Evolutionary conservation across 2,797 vertebrate genomes (phyloP), one percentile per base, ranked within the genome.

Genomic region (Cercopithecus diana): DNA sequence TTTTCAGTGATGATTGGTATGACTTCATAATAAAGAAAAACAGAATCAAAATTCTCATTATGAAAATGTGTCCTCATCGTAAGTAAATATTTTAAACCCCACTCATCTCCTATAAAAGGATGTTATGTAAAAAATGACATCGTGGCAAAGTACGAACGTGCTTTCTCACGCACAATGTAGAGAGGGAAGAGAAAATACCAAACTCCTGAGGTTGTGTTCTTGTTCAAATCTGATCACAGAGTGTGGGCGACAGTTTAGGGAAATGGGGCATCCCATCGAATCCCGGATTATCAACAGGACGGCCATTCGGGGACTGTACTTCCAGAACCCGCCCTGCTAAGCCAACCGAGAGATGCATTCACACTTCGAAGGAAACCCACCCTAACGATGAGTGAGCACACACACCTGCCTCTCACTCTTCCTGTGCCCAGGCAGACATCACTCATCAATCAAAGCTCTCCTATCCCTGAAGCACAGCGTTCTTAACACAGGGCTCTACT

Each of bases 331-430:
- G 39, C 10, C 6, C 80, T 43, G 30, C 55, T 5, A 11, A 55
- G 41, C 9, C 1, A 0, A 36, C 77, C 17, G 50, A 45, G 76
- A 67, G 26, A 24, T 13, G 2, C n/a, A 1, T n/a, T 17, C 28
- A 15, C n/a, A 3, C 20, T 22, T 11, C 1, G 43, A 30, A 50
- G 72, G 28, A 15, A 12, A 26, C 26, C 26, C 5, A 7, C 91
- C 5, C 39, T 26, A 6, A 8, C 7, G 4, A 4, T 19, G 15
- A 19, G 15, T 19, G 8, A 28, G 1, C 43, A 5, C 26, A 26
- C 3, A 50, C 12, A 1, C 2, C 0, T 28, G 28, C 43, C 15
- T 19, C 28, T 1, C 17, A 2, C 43, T 26, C 3, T 5, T 39
- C 0, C 1, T 9, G 2, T 1, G 24, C 8, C 90, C n/a, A 4